Evolutionary conservation across 1,140 invertebrate genomes (phyloP).

Genomic region (Pachypsylla venusta): DNA sequence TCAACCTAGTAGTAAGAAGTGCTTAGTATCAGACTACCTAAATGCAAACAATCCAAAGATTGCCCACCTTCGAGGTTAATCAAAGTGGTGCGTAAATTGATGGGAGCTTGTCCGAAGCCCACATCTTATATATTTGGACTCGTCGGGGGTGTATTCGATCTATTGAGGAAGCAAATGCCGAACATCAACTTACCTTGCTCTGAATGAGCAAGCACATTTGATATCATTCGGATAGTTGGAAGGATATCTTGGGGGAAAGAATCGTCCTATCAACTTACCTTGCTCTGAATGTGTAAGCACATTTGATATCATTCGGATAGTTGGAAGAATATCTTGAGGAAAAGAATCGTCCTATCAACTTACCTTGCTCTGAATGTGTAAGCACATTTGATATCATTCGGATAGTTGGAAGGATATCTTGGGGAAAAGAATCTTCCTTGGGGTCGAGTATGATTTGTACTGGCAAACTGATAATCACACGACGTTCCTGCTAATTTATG

Average conservation of each 20-base stretch:
- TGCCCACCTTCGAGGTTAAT: too few relatives aligned
- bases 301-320: constrained; percentile 62
- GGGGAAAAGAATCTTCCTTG: constrained; percentile 67
- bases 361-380: constrained; percentile 65
- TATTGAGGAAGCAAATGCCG: too few relatives aligned
- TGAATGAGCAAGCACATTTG: constrained; percentile 61
- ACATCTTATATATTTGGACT: too few relatives aligned
- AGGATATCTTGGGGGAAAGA: constrained; percentile 71
- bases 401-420: constrained; percentile 67
- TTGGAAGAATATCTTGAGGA: constrained; percentile 69
- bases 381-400: constrained; percentile 58
- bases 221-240: constrained; percentile 67
- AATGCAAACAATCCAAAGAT: too few relatives aligned
- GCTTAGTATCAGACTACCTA: too few relatives aligned
- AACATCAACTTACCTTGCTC: too few relatives aligned
- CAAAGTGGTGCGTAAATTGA: too few relatives aligned
- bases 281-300: constrained; percentile 61
- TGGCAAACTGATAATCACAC: constrained; percentile 63
- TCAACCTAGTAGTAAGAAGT: too few relatives aligned
- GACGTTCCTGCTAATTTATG: constrained; percentile 28
- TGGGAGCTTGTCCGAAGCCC: too few relatives aligned
- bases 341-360: constrained; percentile 50
- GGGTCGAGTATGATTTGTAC: constrained; percentile 41
- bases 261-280: constrained; percentile 66
- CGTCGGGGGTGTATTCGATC: too few relatives aligned